Conservation (phyloP, 2,113 vertebrate genomes). For the Silurus meridionalis region DNA sequence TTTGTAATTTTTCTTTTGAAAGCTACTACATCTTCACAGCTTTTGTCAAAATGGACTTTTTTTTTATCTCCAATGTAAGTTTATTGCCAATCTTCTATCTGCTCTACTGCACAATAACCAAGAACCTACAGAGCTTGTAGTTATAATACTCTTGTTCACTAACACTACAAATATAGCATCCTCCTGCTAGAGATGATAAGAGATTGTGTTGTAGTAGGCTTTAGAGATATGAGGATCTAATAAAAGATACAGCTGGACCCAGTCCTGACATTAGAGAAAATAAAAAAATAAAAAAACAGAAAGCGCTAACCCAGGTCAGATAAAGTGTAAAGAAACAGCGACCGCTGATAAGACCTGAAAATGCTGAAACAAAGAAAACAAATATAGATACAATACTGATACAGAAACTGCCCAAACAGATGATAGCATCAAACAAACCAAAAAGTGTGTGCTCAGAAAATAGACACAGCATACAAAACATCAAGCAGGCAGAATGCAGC, state of each 20-base stretch:
- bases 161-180: not conserved
- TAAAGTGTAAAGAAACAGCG: not conserved
- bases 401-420: constrained; percentile 3
- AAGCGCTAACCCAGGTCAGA: not conserved
- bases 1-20: not conserved
- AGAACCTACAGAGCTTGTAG: not conserved
- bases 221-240: not conserved
- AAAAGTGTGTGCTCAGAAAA: not conserved
- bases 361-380: constrained; percentile 19
- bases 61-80: not conserved
- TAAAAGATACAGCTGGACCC: constrained; percentile 15
- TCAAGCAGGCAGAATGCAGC: not conserved
- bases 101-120: not conserved
- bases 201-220: not conserved
- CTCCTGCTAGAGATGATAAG: not conserved
- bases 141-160: constrained; percentile 13
- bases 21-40: not conserved
- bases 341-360: not conserved
- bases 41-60: not conserved
- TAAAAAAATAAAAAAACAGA: not conserved
- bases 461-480: constrained; percentile 13
- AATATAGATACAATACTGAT: constrained; percentile 10
- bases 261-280: not conserved
- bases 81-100: not conserved
- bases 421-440: constrained; percentile 17